phyloP scores from a whole-genome alignment of 92 coral and sea anemone species.

The Scolanthus callimorphus region DNA sequence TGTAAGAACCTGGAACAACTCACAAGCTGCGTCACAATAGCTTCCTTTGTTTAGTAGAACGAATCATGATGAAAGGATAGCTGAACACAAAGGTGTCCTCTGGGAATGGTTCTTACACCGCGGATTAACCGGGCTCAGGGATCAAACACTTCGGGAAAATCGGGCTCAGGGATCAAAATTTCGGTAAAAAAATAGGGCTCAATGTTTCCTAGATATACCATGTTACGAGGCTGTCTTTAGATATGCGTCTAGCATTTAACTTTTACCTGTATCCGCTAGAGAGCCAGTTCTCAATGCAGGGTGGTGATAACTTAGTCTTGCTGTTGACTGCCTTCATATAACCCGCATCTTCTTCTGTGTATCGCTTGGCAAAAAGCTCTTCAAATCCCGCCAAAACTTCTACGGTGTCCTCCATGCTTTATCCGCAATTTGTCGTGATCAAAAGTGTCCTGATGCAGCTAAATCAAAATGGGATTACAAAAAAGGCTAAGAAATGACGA shows the following conservation, averaged over 20 bases:
- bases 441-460: background rate
- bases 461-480: background rate
- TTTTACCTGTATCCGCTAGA: slow-evolving; percentile 57
- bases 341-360: slow-evolving; percentile 78
- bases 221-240: background rate
- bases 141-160: too few relatives aligned
- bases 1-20: too few relatives aligned
- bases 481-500: too few relatives aligned
- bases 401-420: slow-evolving; percentile 68
- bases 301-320: slow-evolving; percentile 63
- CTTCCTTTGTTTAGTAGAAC: too few relatives aligned
- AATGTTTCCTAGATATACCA: too few relatives aligned
- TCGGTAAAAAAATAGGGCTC: too few relatives aligned
- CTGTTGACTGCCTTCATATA: slow-evolving; percentile 74
- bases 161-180: too few relatives aligned
- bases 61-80: too few relatives aligned
- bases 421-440: background rate
- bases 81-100: too few relatives aligned
- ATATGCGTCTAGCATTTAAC: background rate
- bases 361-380: slow-evolving; percentile 86
- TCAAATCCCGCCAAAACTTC: slow-evolving; percentile 78
- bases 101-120: too few relatives aligned
- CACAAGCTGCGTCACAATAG: too few relatives aligned
- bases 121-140: too few relatives aligned
- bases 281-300: slow-evolving; percentile 84